These are phyloP conservation scores for Erannis defoliaria DNA, from an alignment of 2,888 invertebrate species.

Conservation along the genomic window DNA sequence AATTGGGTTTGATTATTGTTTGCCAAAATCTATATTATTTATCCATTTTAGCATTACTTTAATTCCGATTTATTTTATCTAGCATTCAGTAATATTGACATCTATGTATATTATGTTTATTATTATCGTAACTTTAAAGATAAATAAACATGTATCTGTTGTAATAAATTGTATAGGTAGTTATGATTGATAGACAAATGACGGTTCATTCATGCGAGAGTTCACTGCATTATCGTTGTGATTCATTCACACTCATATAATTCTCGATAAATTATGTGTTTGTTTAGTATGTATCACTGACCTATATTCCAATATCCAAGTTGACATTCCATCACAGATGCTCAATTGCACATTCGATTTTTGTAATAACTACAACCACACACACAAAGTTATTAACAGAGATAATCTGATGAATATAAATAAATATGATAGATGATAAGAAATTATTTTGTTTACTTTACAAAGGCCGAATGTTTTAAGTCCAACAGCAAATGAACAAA, in stretches of 20 bases:
- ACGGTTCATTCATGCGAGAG: slow-evolving; percentile 31
- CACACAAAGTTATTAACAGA: too few species aligned
- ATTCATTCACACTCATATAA: slow-evolving; percentile 33
- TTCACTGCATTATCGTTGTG: slow-evolving; percentile 36
- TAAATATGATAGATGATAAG: too few species aligned
- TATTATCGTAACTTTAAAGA: background rate
- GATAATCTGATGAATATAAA: too few species aligned
- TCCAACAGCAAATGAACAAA: background rate
- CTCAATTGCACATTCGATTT: background rate
- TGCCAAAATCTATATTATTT: background rate
- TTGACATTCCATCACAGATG: background rate
- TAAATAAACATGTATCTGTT: background rate
- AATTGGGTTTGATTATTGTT: background rate
- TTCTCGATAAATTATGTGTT: slow-evolving; percentile 27
- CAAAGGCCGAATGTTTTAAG: background rate
- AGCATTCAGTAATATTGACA: background rate
- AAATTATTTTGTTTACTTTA: background rate
- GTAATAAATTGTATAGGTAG: background rate
- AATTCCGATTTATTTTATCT: background rate
- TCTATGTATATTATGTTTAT: too few species aligned
- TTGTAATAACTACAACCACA: too few species aligned
- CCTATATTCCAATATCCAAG: slow-evolving; percentile 33
- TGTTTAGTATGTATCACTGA: slow-evolving; percentile 34
- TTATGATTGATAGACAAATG: slow-evolving; percentile 40
- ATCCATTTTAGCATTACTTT: background rate